A percentile compares a stretch with the other conserved stretches of the same genome.
phyloP scores from a whole-genome alignment of 2,797 vertebrate species.

The Peromyscus melanophrys region DNA sequence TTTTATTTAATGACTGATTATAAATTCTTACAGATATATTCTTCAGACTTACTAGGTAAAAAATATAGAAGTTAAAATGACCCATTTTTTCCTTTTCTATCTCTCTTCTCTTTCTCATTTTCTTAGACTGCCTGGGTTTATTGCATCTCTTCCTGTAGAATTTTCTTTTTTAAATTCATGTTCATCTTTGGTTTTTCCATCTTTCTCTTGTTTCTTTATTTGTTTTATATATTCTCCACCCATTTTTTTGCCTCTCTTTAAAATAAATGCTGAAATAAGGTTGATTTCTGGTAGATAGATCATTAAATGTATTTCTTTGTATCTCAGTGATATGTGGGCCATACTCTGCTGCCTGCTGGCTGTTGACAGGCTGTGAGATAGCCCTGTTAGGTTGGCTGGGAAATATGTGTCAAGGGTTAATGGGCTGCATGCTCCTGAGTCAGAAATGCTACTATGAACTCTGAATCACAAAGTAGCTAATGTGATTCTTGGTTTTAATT shows the following conservation, averaged over 20 bases:
- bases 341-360: slow-evolving; percentile 90
- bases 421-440: too few relatives aligned
- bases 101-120: background rate
- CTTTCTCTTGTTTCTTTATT: background rate
- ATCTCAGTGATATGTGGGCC: slow-evolving; percentile 89
- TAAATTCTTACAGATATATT: slow-evolving; percentile 8
- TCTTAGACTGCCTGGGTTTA: background rate
- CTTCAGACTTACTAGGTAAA: background rate
- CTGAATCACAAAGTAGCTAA: too few relatives aligned
- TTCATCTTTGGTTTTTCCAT: background rate
- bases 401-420: too few relatives aligned
- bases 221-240: background rate
- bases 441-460: too few relatives aligned
- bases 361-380: slow-evolving; percentile 91
- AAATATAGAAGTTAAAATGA: slow-evolving; percentile 53
- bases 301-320: slow-evolving; percentile 87
- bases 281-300: slow-evolving; percentile 85
- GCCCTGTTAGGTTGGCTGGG: slow-evolving; percentile 74
- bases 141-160: slow-evolving; percentile 3
- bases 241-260: slow-evolving; percentile 79
- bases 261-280: slow-evolving; percentile 65
- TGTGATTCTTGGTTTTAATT: slow-evolving; percentile 32
- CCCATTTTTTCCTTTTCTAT: background rate
- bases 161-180: background rate
- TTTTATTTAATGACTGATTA: too few relatives aligned